phyloP scores from a whole-genome alignment of 2,113 vertebrate genomes.

The Tichodroma muraria region DNA sequence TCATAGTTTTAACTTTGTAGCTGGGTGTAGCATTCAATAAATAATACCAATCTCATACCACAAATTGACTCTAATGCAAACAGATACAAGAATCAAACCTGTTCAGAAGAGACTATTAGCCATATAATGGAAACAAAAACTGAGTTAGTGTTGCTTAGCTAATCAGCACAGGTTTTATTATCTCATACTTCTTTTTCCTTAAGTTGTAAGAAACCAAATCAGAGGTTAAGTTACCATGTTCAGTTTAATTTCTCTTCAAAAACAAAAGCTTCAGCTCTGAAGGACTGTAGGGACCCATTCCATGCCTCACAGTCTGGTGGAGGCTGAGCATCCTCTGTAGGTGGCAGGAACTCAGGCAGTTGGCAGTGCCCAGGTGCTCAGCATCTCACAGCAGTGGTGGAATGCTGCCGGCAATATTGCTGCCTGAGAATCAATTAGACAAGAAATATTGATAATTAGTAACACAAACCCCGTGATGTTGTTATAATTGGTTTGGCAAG shows the following conservation, averaged over 20 bases:
- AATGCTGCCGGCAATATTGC: neutral
- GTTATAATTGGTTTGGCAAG: neutral
- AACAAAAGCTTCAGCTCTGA: neutral
- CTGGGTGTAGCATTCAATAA: conserved; percentile 45
- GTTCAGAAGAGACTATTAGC: conserved; percentile 39
- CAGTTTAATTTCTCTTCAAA: neutral
- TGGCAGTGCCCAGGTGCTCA: neutral
- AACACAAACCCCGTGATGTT: neutral
- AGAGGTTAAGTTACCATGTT: conserved; percentile 14
- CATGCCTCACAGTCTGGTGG: neutral
- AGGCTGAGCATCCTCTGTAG: neutral
- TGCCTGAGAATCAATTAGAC: neutral
- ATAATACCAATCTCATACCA: conserved; percentile 36
- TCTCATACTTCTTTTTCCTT: neutral
- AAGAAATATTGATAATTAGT: neutral
- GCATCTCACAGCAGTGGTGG: neutral
- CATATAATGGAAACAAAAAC: conserved; percentile 40
- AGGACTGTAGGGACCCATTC: neutral
- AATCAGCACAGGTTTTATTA: conserved; percentile 37
- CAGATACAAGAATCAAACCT: conserved; percentile 51
- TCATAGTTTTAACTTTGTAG: conserved; percentile 43
- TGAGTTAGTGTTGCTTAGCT: conserved; percentile 42
- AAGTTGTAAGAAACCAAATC: neutral
- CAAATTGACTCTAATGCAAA: conserved; percentile 60
- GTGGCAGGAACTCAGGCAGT: neutral